Evolutionary conservation across 2,113 vertebrate species (phyloP).

Genomic region (Macaca nemestrina): DNA sequence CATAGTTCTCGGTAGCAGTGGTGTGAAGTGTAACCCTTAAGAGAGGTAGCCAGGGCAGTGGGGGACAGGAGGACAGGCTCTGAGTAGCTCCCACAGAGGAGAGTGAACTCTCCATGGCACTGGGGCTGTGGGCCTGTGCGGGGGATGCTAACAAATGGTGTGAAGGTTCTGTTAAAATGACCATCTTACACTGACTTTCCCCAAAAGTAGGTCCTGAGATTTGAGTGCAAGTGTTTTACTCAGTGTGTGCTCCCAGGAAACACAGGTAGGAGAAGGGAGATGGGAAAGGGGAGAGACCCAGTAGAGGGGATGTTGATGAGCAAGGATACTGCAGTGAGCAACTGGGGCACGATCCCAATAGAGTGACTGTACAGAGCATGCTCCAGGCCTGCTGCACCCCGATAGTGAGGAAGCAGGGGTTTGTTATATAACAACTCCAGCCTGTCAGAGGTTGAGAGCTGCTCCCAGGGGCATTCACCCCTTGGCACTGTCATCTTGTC

Average conservation of each 20-base stretch:
- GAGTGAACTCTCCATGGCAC: fast-evolving
- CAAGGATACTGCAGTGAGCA: background rate
- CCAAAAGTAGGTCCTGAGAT: background rate
- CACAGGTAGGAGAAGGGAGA: background rate
- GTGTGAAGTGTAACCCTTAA: background rate
- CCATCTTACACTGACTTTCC: background rate
- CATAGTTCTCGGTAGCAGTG: background rate
- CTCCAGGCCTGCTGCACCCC: background rate
- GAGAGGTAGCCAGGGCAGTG: background rate
- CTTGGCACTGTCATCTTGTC: background rate
- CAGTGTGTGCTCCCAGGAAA: background rate
- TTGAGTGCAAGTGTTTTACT: background rate
- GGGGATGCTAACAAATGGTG: background rate
- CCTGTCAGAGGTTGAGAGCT: fast-evolving
- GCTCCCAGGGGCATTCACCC: fast-evolving
- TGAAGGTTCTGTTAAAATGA: background rate
- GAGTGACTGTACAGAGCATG: fast-evolving
- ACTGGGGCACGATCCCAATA: too few species aligned
- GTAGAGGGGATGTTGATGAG: too few species aligned
- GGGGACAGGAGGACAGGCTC: background rate
- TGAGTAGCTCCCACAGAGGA: background rate
- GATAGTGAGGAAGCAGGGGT: fast-evolving
- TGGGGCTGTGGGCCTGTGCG: background rate
- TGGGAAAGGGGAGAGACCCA: background rate
- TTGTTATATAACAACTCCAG: too few species aligned